Evolutionary conservation across 1,140 invertebrate species (phyloP).

Genomic region (Ips nitidus): DNA sequence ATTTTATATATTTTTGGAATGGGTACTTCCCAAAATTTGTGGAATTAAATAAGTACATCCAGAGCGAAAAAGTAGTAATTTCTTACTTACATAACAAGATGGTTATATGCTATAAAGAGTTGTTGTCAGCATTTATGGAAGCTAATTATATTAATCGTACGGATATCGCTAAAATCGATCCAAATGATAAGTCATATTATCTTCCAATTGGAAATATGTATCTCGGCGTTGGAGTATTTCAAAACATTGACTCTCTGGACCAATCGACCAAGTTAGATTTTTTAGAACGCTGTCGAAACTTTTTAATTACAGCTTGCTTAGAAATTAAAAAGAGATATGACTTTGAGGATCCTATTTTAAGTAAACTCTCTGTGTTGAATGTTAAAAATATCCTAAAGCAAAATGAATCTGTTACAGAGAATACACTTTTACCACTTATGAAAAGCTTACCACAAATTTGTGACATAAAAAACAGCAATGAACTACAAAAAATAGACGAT

Average conservation of each 20-base stretch:
- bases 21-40: slow-evolving; percentile 7
- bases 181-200: not conserved
- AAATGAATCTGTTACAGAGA: not conserved
- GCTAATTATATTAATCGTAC: slow-evolving; percentile 1
- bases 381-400: not conserved
- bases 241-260: not conserved
- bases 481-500: slow-evolving; percentile 14
- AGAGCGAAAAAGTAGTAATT: slow-evolving; percentile 8
- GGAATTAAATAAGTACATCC: not conserved
- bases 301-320: not conserved
- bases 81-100: not conserved
- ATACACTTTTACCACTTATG: not conserved
- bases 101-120: not conserved
- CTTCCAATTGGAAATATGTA: not conserved
- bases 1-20: slow-evolving; percentile 24
- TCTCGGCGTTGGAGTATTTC: not conserved
- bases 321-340: slow-evolving; percentile 9
- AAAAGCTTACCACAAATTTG: slow-evolving; percentile 5
- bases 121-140: slow-evolving; percentile 8
- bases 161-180: not conserved
- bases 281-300: not conserved
- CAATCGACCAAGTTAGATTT: not conserved
- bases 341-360: slow-evolving; percentile 10
- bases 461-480: not conserved
- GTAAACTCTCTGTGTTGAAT: not conserved